Percentiles rank a stretch among this genome's conserved stretches.
Evolutionary conservation across 2,797 vertebrate genomes (phyloP).

Genomic region (Tokudaia muenninki): DNA sequence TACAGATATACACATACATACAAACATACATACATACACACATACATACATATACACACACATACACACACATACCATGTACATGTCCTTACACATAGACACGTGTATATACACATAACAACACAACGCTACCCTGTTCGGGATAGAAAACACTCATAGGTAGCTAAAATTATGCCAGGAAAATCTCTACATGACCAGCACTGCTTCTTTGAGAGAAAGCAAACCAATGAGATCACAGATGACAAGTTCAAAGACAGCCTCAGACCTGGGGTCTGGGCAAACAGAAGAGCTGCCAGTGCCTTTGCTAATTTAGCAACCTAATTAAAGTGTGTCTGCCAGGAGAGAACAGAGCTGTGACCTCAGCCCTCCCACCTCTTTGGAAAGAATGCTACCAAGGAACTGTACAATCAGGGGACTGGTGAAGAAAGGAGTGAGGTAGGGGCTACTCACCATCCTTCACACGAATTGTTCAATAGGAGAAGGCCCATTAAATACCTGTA

Average conservation of each 20-base stretch:
- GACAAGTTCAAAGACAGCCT: not conserved
- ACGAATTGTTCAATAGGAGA: constrained; percentile 77
- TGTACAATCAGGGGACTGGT: constrained; percentile 70
- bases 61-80: not conserved
- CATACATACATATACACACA: accelerated
- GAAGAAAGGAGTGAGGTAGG: constrained; percentile 57
- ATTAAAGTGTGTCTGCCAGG: constrained; percentile 70
- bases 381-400: constrained; percentile 65
- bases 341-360: constrained; percentile 65
- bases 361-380: constrained; percentile 72
- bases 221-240: not conserved
- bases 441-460: constrained; percentile 79
- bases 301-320: constrained; percentile 77
- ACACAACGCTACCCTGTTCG: not conserved
- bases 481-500: constrained; percentile 68
- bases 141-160: not conserved
- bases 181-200: not conserved
- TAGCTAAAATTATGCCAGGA: not conserved
- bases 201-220: not conserved
- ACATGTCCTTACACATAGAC: not conserved
- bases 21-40: accelerated
- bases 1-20: not conserved
- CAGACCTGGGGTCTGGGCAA: not conserved
- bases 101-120: not conserved
- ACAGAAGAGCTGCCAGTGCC: not conserved